A percentile compares a stretch with the other conserved stretches of the same genome.
These are phyloP conservation scores for Hemaris fuciformis DNA, from an alignment of 2,888 invertebrate genomes.

Conservation along the genomic window DNA sequence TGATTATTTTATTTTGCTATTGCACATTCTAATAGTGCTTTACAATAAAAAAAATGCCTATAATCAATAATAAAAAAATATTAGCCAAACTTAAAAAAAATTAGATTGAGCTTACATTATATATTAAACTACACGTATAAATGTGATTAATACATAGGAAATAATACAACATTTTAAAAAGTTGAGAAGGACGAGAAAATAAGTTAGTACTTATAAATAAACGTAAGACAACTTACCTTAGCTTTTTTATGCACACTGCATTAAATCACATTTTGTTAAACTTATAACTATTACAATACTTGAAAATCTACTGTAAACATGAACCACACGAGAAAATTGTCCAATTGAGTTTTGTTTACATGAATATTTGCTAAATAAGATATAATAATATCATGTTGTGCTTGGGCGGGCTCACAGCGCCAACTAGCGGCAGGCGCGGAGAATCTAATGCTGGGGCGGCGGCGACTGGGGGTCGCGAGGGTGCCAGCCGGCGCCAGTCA, in stretches of 20 bases:
- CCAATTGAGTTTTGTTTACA: constrained; percentile 69
- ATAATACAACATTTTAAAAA: too few species aligned
- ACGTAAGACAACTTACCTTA: constrained; percentile 13
- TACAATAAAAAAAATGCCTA: too few species aligned
- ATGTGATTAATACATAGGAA: too few species aligned
- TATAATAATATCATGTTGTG: constrained; percentile 60
- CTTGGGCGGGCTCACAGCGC: constrained; percentile 73
- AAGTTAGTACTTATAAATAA: neutral
- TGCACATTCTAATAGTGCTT: too few species aligned
- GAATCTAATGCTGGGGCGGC: constrained; percentile 60
- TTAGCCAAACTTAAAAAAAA: too few species aligned
- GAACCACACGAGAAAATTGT: neutral
- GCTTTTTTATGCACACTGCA: neutral
- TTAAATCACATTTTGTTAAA: constrained; percentile 15
- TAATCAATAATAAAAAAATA: too few species aligned
- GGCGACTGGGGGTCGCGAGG: constrained; percentile 48
- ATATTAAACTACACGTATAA: too few species aligned
- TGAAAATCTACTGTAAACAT: constrained; percentile 5
- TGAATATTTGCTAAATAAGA: constrained; percentile 58
- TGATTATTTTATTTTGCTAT: neutral
- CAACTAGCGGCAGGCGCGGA: constrained; percentile 65
- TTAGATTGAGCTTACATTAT: too few species aligned
- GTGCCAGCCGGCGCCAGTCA: constrained; percentile 27
- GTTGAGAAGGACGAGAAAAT: neutral
- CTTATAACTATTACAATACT: neutral